Evolutionary conservation across 2,888 invertebrate species (phyloP).

Genomic region (Tetrapedia diversipes): DNA sequence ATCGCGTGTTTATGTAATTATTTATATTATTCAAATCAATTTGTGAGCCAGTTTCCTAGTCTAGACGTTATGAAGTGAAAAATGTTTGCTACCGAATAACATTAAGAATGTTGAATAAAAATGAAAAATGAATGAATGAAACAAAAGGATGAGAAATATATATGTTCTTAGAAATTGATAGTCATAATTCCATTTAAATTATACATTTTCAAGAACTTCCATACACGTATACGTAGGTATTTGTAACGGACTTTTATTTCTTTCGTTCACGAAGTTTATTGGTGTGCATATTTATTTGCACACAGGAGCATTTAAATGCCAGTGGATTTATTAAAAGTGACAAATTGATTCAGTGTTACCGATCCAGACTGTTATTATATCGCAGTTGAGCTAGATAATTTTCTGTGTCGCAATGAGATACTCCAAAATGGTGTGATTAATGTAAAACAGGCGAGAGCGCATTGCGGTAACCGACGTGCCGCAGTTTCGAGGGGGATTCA

Average conservation of each 20-base stretch:
- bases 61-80: too few species aligned
- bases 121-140: too few species aligned
- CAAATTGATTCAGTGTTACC: slow-evolving; percentile 29
- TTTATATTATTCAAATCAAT: too few species aligned
- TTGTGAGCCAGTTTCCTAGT: too few species aligned
- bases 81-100: not conserved
- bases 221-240: too few species aligned
- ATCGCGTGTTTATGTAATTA: not conserved
- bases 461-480: not conserved
- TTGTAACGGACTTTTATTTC: slow-evolving; percentile 2
- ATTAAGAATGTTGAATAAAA: too few species aligned
- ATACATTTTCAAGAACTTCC: too few species aligned
- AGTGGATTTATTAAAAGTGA: slow-evolving; percentile 22
- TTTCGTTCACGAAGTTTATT: not conserved
- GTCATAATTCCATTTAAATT: too few species aligned
- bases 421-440: slow-evolving; percentile 42
- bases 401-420: slow-evolving; percentile 10
- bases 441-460: slow-evolving; percentile 10
- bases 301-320: not conserved
- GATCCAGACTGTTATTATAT: slow-evolving; percentile 16
- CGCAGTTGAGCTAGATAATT: not conserved
- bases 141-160: too few species aligned
- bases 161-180: too few species aligned
- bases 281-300: not conserved
- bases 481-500: slow-evolving; percentile 30